A percentile compares a stretch with the other conserved stretches of the same genome.
Conservation (phyloP, 2,113 vertebrate species). For the Hippocampus mohnikei region DNA sequence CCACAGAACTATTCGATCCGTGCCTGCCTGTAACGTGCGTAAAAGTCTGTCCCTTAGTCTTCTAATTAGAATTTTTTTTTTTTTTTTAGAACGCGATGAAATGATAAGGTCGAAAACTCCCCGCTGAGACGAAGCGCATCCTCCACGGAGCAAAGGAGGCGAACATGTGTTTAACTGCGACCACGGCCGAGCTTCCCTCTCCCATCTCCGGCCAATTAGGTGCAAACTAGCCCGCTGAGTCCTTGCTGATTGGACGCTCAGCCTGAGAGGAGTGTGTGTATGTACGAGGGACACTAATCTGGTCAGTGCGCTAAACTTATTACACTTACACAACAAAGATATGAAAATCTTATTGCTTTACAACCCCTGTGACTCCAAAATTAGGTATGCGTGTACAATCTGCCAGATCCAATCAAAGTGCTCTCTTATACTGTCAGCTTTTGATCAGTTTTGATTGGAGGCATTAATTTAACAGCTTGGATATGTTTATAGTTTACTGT, state of each 20-base stretch:
- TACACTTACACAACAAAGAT: background rate
- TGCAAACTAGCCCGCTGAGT: constrained; percentile 69
- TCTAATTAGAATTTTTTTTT: background rate
- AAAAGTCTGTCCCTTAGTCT: background rate
- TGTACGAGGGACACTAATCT: background rate
- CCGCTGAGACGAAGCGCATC: constrained; percentile 60
- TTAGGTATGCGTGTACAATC: background rate
- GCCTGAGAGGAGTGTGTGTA: constrained; percentile 63
- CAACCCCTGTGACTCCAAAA: background rate
- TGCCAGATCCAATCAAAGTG: background rate
- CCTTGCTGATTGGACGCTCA: constrained; percentile 82
- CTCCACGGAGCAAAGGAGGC: constrained; percentile 76
- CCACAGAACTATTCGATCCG: constrained; percentile 36
- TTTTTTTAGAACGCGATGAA: background rate
- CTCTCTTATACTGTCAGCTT: background rate
- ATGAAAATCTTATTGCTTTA: background rate
- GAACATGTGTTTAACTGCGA: constrained; percentile 84
- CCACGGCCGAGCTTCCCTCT: constrained; percentile 77
- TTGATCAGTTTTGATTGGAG: background rate
- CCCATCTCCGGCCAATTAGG: constrained; percentile 81
- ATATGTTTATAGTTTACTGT: background rate
- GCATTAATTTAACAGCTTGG: background rate
- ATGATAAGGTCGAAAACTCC: background rate
- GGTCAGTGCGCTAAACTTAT: background rate
- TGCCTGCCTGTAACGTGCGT: background rate